Base-by-base conservation (phyloP, 2,113 vertebrate genomes). In the Campylorhamphus procurvoides region DNA sequence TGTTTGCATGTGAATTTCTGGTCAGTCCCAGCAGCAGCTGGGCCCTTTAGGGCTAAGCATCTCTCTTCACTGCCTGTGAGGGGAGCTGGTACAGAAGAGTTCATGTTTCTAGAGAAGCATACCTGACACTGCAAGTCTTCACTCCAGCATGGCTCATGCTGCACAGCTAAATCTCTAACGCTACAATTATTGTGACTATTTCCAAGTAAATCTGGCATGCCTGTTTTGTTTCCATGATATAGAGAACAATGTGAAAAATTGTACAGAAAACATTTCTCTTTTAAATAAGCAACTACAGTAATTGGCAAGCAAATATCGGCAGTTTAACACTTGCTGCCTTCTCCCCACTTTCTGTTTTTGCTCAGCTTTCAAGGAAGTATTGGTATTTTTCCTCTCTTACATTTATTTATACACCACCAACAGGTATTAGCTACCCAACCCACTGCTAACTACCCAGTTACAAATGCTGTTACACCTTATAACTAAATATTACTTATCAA, bases 61-160 rank as follows among this genome's bases (percentile, higher is more conserved):
- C 29, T 89, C 78, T 66, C 67, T 22, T 42, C 3, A 3, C 14
- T 56, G 87, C 73, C 76, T n/a, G 44, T n/a, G 55, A 89, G 77
- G 74, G 81, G 88, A 95, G 94, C 84, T 93, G 60, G 46, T 46
- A 81, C 56, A 69, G 64, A 84, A 29, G 42, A 62, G 60, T 89
- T 91, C 27, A 2, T 29, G 24, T 25, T 64, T 63, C 67, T 59
- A 19, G 22, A 35, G 14, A 16, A 55, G 4, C 15, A 3, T 3
- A 6, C 11, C 2, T 39, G 58, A 17, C 37, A 12, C 37, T 23
- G 20, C 0, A 0, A 18, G 6, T 9, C 18, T 6, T 76, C 40
- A 2, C 63, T 84, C 47, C 75, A 64, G 55, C 27, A 12, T 1
- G 2, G 63, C 14, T 80, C 75, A 7, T 12, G 53, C 42, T 91